Percentiles rank a stretch among this genome's conserved stretches.
Conservation (phyloP, 2,797 vertebrate genomes). For the Cephalopachus bancanus region DNA sequence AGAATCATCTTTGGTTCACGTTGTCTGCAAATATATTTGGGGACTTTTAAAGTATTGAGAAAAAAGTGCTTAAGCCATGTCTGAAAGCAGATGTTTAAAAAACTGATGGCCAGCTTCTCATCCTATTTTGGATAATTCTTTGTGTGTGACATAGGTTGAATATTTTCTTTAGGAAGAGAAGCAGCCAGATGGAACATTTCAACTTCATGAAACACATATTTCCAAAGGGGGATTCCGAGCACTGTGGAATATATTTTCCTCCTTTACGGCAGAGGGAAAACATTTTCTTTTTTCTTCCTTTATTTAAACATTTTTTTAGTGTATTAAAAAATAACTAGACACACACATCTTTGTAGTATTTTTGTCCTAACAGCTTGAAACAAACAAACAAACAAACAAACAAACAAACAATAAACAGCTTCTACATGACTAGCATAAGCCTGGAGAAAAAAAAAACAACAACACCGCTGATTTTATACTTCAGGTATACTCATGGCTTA, state of each 20-base stretch:
- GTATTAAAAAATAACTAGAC: neutral
- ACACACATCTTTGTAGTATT: neutral
- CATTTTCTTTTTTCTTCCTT: neutral
- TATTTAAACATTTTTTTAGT: neutral
- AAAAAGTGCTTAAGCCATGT: conserved; percentile 1
- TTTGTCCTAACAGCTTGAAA: neutral
- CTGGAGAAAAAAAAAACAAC: neutral
- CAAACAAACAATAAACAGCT: too few species aligned
- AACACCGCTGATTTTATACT: neutral
- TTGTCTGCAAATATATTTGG: neutral
- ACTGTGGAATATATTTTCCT: conserved; percentile 34
- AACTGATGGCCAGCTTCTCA: neutral
- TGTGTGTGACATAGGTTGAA: neutral
- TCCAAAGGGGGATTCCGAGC: conserved; percentile 51
- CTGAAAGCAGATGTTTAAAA: conserved; percentile 52
- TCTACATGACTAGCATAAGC: too few species aligned
- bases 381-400: neutral
- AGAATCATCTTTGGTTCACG: neutral
- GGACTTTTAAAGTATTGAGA: conserved; percentile 25
- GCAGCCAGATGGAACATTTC: conserved; percentile 56
- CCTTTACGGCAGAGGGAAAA: conserved; percentile 41
- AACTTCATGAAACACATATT: conserved; percentile 40
- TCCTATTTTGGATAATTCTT: conserved; percentile 65
- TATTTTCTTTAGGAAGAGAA: conserved; percentile 27
- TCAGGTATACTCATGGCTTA: neutral